Evolutionary conservation across 2,113 vertebrate species (phyloP).

Genomic region (Dendropsophus ebraccatus): DNA sequence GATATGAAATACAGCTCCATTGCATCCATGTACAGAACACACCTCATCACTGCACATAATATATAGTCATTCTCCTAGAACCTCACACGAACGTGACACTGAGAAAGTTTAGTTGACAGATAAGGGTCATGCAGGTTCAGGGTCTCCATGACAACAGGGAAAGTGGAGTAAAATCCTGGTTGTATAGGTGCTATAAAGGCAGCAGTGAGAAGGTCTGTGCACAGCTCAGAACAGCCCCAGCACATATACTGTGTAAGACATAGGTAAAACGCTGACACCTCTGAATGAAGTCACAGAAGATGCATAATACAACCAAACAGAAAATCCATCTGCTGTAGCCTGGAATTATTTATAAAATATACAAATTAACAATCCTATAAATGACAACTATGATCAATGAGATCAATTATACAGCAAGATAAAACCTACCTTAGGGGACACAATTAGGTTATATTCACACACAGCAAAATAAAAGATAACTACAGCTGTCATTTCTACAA

Average conservation of each 20-base stretch:
- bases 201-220: constrained; percentile 9
- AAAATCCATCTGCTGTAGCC: background rate
- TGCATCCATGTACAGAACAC: background rate
- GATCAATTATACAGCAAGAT: background rate
- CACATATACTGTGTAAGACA: no score
- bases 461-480: no score
- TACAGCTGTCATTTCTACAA: no score
- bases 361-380: background rate
- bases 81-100: constrained; percentile 7
- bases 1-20: no score
- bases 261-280: no score
- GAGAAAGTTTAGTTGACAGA: background rate
- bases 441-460: no score
- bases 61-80: background rate
- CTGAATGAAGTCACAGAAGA: background rate
- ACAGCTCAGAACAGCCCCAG: background rate
- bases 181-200: constrained; percentile 17
- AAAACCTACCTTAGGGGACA: background rate
- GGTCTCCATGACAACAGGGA: constrained; percentile 38
- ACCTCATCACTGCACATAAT: background rate
- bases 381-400: background rate
- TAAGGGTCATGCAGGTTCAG: constrained; percentile 31
- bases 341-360: background rate
- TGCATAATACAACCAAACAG: background rate
- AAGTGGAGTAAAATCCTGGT: constrained; percentile 22